Evolutionary conservation across 2,888 invertebrate species (phyloP).

Genomic region (Agonopterix alstromeriana): DNA sequence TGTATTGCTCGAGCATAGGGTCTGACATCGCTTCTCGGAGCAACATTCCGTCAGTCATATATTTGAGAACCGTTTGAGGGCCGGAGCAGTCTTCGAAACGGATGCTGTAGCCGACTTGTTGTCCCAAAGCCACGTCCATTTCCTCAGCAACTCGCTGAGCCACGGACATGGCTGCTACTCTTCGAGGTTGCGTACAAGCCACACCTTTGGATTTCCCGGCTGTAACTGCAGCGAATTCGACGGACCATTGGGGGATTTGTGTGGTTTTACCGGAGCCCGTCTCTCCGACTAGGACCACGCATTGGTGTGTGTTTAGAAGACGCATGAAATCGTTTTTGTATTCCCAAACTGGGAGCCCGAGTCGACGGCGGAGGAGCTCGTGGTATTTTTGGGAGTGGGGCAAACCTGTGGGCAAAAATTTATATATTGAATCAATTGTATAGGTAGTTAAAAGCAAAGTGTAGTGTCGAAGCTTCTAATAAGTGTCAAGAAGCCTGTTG

Average conservation of each 20-base stretch:
- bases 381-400: conserved; percentile 94
- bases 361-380: conserved; percentile 91
- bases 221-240: conserved; percentile 56
- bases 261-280: conserved; percentile 99
- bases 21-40: conserved; percentile 99
- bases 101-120: conserved; percentile 81
- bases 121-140: conserved; percentile 96
- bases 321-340: conserved; percentile 98
- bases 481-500: too few species aligned
- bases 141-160: conserved; percentile 99
- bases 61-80: conserved; percentile 94
- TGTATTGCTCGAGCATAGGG: conserved; percentile 97
- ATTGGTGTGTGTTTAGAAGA: conserved; percentile 93
- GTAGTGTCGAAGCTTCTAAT: too few species aligned
- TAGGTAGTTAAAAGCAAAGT: not conserved
- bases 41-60: conserved; percentile 99
- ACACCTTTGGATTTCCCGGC: conserved; percentile 75
- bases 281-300: conserved; percentile 97
- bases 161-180: conserved; percentile 99
- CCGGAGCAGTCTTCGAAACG: conserved; percentile 99
- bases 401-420: conserved; percentile 65
- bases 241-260: conserved; percentile 91
- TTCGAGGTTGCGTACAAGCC: conserved; percentile 96
- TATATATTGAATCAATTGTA: too few species aligned
- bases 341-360: conserved; percentile 97